phyloP scores from a whole-genome alignment of 2,797 vertebrate genomes.

The Coluber constrictor region DNA sequence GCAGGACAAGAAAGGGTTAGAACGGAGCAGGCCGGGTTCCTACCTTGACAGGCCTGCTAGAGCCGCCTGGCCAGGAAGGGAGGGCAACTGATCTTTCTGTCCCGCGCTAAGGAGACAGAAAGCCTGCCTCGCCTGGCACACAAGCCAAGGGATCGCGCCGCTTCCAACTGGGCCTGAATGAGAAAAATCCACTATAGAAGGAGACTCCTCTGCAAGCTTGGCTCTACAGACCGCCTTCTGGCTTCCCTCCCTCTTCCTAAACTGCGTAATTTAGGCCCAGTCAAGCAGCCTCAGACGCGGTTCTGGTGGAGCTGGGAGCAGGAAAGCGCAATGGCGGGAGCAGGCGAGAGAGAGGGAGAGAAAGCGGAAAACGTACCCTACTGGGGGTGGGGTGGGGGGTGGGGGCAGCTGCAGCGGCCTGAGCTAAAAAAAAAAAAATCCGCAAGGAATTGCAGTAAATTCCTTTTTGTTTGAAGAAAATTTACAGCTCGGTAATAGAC shows the following conservation, averaged over 20 bases:
- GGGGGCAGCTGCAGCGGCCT: slow-evolving; percentile 69
- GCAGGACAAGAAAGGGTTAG: background rate
- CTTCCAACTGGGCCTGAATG: background rate
- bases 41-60: background rate
- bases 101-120: no score
- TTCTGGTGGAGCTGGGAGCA: background rate
- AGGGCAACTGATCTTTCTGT: no score
- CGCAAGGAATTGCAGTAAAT: slow-evolving; percentile 94
- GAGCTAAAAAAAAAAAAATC: slow-evolving; percentile 72
- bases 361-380: background rate
- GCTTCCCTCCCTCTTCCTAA: background rate
- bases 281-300: background rate
- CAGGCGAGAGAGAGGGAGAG: background rate
- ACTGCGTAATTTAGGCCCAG: background rate
- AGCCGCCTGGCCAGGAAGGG: no score
- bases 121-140: background rate
- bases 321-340: background rate
- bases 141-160: background rate
- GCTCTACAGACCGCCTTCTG: background rate
- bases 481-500: slow-evolving; percentile 99
- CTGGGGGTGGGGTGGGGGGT: background rate
- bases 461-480: slow-evolving; percentile 99
- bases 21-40: no score
- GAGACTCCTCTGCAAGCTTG: background rate
- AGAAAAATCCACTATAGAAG: background rate